Base-by-base conservation (phyloP, 2,113 vertebrate genomes). In the Oryzias celebensis region DNA sequence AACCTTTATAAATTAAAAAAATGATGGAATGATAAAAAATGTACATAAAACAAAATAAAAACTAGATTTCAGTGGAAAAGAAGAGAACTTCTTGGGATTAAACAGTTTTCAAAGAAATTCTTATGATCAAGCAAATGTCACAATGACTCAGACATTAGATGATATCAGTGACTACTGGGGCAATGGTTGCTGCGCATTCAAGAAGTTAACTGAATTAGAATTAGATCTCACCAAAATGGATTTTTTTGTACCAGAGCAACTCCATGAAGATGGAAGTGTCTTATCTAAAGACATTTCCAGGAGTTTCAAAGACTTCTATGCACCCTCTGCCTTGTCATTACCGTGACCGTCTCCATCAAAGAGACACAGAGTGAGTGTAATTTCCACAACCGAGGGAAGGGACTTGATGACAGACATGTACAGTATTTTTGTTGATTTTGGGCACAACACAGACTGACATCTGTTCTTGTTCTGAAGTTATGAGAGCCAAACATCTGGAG, bases 281-380 rank as follows among this genome's bases (percentile, higher is more conserved):
- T 43, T 71, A 8, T 26, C 61, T 52, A 7, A 26, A 71, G 31
- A 55, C 48, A 8, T 81, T 71, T 80, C 65, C 76, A 74, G 77
- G 73, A 52, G 41, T 18, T n/a, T 80, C 65, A 78, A 74, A 78
- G 73, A 50, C 28, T 17, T n/a, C 2, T 17, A 6, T 14, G 14
- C 51, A 54, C 54, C 71, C 50, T 43, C 58, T 55, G 71, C 80
- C 86, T 85, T 88, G 80, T 86, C 80, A 90, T 90, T 87, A 90
- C 26, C 42, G 18, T 12, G 2, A 53, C 49, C 22, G 47, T 49
- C 65, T 68, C 58, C 60, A 80, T 84, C 75, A 85, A 78, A 77
- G 16, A 65, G 23, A 67, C 26, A 61, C 62, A 48, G 54, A 63
- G 58, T 70, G 58, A 48, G 69, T 80, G 58, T 83, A 68, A 86